These are phyloP conservation scores for Isoperla grammatica DNA, from an alignment of 2,888 invertebrate genomes.

Conservation along the genomic window DNA sequence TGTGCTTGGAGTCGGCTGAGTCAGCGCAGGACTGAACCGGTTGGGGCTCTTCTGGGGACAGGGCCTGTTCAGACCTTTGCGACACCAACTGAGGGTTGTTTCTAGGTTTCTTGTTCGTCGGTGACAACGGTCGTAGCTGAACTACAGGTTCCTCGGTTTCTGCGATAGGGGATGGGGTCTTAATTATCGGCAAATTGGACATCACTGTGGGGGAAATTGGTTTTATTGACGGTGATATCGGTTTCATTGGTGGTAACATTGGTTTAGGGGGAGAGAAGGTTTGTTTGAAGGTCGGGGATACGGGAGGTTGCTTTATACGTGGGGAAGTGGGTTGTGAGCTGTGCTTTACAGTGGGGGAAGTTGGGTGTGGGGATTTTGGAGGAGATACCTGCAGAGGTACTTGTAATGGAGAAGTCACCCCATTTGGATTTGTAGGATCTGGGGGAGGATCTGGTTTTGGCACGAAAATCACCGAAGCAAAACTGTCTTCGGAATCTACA, in stretches of 20 bases:
- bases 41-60: constrained; percentile 47
- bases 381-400: constrained; percentile 38
- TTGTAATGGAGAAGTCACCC: constrained; percentile 19
- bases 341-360: constrained; percentile 34
- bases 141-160: background rate
- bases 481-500: constrained; percentile 90
- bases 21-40: constrained; percentile 48
- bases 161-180: constrained; percentile 58
- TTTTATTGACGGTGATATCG: constrained; percentile 39
- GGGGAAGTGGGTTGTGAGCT: constrained; percentile 34
- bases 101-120: background rate
- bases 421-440: constrained; percentile 39
- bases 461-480: constrained; percentile 87
- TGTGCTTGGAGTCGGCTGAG: constrained; percentile 53
- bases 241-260: background rate
- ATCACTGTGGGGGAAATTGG: constrained; percentile 60
- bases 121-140: background rate
- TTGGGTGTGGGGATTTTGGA: constrained; percentile 37
- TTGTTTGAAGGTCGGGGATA: constrained; percentile 9
- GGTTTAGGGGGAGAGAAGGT: constrained; percentile 3
- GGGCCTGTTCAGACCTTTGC: constrained; percentile 45
- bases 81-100: constrained; percentile 42
- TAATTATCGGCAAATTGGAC: constrained; percentile 58
- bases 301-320: constrained; percentile 33
- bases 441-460: constrained; percentile 66